Conservation (phyloP, 1,140 invertebrate species). For the Drosophila sulfurigaster region DNA sequence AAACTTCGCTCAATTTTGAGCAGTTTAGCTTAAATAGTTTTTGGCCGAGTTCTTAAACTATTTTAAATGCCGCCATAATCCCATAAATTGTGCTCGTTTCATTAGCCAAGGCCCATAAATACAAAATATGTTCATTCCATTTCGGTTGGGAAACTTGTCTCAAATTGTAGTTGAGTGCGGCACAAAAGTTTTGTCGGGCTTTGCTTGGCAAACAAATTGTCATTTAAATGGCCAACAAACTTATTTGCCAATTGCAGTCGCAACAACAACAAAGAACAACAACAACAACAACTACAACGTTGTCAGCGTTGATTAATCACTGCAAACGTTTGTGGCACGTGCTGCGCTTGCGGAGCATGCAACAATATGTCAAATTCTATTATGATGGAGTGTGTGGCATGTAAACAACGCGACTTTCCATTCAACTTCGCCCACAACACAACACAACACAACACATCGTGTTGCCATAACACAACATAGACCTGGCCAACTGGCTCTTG, state of each 20-base stretch:
- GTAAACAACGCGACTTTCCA: conserved; percentile 23
- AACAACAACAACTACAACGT: conserved; percentile 2
- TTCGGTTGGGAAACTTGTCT: conserved; percentile 4
- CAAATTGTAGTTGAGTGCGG: background rate
- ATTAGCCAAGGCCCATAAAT: background rate
- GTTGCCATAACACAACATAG: no score
- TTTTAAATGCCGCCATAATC: background rate
- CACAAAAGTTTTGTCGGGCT: conserved; percentile 4
- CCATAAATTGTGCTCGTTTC: background rate
- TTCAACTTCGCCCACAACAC: background rate
- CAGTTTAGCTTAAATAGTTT: background rate
- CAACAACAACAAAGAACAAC: conserved; percentile 2
- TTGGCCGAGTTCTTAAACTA: background rate
- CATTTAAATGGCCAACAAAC: conserved; percentile 39
- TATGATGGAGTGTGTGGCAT: conserved; percentile 57
- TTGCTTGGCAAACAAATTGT: conserved; percentile 20
- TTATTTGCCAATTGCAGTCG: conserved; percentile 54
- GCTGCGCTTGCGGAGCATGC: conserved; percentile 9
- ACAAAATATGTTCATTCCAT: background rate
- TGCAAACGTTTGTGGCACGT: conserved; percentile 39
- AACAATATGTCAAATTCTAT: conserved; percentile 50
- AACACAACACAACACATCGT: no score
- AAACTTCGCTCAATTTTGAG: no score
- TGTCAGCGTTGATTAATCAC: conserved; percentile 69
- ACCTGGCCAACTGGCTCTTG: conserved; percentile 21